Conservation (phyloP, 2,113 vertebrate genomes). For the Glaucomys volans region DNA sequence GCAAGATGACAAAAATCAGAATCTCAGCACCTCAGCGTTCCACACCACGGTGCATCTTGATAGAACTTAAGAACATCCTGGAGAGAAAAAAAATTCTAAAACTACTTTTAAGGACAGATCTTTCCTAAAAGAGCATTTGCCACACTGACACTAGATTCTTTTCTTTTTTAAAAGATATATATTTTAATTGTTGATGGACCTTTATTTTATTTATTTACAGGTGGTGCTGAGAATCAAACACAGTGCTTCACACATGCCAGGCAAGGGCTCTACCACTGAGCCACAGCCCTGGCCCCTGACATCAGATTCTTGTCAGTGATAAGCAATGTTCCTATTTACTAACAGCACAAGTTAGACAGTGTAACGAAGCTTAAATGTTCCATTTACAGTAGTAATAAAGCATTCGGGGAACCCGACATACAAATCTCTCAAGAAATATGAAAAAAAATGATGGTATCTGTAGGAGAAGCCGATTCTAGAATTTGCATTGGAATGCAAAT, state of each 20-base stretch:
- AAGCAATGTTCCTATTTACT: background rate
- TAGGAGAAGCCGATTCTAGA: background rate
- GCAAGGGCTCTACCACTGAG: too few species aligned
- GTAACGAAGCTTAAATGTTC: background rate
- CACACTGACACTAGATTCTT: background rate
- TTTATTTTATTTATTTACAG: too few species aligned
- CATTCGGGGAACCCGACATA: background rate
- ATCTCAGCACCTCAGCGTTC: background rate
- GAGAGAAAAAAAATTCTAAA: background rate
- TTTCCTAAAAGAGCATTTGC: background rate
- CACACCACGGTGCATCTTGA: rapidly evolving
- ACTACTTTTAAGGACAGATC: background rate
- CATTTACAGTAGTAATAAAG: background rate
- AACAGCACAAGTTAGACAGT: background rate
- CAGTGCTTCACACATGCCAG: too few species aligned
- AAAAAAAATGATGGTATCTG: background rate
- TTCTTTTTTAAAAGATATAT: too few species aligned
- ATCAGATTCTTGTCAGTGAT: background rate
- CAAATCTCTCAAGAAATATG: background rate
- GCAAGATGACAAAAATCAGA: too few species aligned
- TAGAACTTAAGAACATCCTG: background rate
- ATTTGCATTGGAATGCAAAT: background rate
- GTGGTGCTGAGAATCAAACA: too few species aligned
- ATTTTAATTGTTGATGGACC: too few species aligned
- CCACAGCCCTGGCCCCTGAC: background rate